Evolutionary conservation across 2,113 vertebrate genomes (phyloP).

Genomic region (Tringa solitaria): DNA sequence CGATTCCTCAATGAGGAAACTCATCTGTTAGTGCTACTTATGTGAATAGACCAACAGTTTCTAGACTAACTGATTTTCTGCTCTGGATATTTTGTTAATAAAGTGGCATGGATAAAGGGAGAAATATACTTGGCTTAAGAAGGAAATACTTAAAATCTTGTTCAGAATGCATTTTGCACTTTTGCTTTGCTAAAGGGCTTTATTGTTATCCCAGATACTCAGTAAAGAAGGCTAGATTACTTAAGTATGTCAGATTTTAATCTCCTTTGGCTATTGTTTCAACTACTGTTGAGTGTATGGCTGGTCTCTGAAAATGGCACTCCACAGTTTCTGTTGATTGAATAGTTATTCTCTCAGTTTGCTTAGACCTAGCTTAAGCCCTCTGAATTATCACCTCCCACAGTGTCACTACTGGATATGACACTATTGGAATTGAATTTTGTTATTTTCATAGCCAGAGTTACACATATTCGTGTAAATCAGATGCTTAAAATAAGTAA

Average conservation of each 20-base stretch:
- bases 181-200: not conserved
- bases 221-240: not conserved
- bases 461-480: not conserved
- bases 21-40: not conserved
- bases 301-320: not conserved
- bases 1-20: not conserved
- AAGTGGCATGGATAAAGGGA: not conserved
- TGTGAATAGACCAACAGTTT: not conserved
- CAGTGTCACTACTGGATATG: not conserved
- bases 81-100: not conserved
- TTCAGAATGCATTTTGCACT: not conserved
- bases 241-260: not conserved
- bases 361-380: not conserved
- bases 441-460: not conserved
- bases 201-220: not conserved
- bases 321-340: not conserved
- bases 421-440: not conserved
- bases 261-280: not conserved
- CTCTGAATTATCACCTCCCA: not conserved
- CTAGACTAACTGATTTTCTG: not conserved
- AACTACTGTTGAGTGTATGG: not conserved
- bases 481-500: not conserved
- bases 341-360: not conserved
- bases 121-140: not conserved
- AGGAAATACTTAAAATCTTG: not conserved